These are phyloP conservation scores for Eueremaeus valkanovi DNA, from an alignment of 2,888 invertebrate genomes.

Conservation along the genomic window DNA sequence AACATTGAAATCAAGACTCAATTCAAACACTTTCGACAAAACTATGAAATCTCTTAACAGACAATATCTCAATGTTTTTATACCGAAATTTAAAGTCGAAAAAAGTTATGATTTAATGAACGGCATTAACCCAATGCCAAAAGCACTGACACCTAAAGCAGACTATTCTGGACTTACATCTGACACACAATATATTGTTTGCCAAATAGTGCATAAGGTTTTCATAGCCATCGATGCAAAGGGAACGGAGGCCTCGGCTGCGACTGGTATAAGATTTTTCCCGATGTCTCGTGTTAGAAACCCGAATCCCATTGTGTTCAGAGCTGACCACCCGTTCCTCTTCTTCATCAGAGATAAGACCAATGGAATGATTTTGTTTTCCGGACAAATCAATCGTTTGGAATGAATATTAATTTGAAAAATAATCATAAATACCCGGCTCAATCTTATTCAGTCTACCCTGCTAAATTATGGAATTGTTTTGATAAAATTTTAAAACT, in stretches of 20 bases:
- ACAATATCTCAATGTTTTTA: neutral
- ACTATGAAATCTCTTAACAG: neutral
- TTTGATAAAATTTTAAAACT: no score
- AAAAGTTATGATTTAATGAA: neutral
- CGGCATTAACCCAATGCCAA: neutral
- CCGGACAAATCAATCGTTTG: constrained; percentile 17
- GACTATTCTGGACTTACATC: neutral
- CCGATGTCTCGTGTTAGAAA: neutral
- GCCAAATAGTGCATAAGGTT: neutral
- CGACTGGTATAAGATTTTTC: neutral
- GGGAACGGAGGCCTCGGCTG: neutral
- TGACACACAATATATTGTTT: neutral
- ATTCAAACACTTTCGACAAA: neutral
- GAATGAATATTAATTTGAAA: no score
- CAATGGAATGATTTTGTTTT: neutral
- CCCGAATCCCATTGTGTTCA: neutral
- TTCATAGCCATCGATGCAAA: neutral
- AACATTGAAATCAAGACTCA: neutral
- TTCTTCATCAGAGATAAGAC: neutral
- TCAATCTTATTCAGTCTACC: no score
- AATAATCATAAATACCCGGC: no score
- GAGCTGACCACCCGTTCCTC: constrained; percentile 16
- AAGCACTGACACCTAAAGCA: neutral
- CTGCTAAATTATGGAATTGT: no score
- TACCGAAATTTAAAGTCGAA: neutral